Percentiles rank a stretch among this genome's conserved stretches.
Conservation (phyloP, 2,797 vertebrate species). For the Mastacembelus armatus region DNA sequence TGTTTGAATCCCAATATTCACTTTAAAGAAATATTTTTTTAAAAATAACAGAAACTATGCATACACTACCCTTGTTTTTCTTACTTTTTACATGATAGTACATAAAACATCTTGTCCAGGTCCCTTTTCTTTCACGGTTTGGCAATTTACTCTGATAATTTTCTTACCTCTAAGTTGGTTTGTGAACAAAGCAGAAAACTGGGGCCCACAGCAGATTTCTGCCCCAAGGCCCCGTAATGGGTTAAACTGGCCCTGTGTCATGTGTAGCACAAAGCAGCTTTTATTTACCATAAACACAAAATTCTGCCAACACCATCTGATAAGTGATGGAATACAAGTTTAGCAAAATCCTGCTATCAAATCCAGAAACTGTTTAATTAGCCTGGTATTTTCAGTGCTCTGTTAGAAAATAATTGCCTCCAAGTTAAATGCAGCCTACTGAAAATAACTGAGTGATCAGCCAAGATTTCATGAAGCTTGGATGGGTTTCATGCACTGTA, state of each 20-base stretch:
- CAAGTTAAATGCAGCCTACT: constrained; percentile 36
- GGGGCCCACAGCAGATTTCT: neutral
- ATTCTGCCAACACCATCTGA: constrained; percentile 55
- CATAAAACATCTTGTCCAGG: neutral
- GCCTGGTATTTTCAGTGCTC: constrained; percentile 42
- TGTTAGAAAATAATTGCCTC: constrained; percentile 50
- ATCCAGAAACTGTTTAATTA: constrained; percentile 54
- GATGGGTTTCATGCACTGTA: constrained; percentile 36
- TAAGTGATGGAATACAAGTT: constrained; percentile 7
- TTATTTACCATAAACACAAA: constrained; percentile 65
- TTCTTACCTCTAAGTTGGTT: neutral
- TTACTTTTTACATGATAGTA: neutral
- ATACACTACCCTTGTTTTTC: too few relatives aligned
- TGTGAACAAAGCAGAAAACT: too few relatives aligned
- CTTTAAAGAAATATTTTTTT: too few relatives aligned
- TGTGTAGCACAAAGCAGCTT: constrained; percentile 51
- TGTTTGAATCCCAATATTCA: too few relatives aligned
- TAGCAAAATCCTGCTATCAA: constrained; percentile 24
- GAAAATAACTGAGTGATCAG: constrained; percentile 61
- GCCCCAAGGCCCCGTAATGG: neutral
- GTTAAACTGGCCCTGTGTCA: constrained; percentile 7
- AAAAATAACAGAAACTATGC: too few relatives aligned
- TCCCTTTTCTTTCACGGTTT: too few relatives aligned
- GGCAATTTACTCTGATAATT: neutral
- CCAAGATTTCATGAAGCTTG: constrained; percentile 61